Evolutionary conservation across 2,888 invertebrate species (phyloP).

Genomic region (Atethmia centrago): DNA sequence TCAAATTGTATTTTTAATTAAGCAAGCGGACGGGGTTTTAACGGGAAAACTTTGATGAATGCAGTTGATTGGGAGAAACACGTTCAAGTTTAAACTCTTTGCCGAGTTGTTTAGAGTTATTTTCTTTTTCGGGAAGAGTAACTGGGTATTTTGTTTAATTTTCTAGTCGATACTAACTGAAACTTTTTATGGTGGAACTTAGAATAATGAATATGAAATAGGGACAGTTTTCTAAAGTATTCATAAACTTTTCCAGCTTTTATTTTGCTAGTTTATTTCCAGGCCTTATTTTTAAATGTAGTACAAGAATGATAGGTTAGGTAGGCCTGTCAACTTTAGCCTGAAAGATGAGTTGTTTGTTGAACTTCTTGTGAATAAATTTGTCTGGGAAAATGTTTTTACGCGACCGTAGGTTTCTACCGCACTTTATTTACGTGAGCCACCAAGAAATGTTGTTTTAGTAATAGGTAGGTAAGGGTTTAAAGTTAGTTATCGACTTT

Average conservation of each 20-base stretch:
- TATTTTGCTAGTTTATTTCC: neutral
- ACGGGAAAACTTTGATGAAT: slow-evolving; percentile 12
- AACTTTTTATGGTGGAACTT: slow-evolving; percentile 19
- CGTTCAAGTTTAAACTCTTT: slow-evolving; percentile 25
- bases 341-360: slow-evolving; percentile 8
- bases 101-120: neutral
- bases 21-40: slow-evolving; percentile 44
- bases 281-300: neutral
- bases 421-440: neutral
- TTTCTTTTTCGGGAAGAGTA: neutral
- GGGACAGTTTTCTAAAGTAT: neutral
- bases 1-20: slow-evolving; percentile 76
- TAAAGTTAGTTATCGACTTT: neutral
- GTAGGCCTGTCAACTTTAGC: slow-evolving; percentile 3
- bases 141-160: neutral
- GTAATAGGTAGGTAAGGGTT: neutral
- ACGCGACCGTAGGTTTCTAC: neutral
- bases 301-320: neutral
- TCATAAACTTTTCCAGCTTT: neutral
- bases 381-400: neutral
- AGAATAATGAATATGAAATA: slow-evolving; percentile 16
- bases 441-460: neutral
- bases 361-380: slow-evolving; percentile 1
- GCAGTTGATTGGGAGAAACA: slow-evolving; percentile 1
- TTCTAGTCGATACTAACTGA: neutral